Percentiles rank a stretch among this genome's conserved stretches.
phyloP scores from a whole-genome alignment of 2,113 vertebrate species.

The Brachyhypopomus gauderio region DNA sequence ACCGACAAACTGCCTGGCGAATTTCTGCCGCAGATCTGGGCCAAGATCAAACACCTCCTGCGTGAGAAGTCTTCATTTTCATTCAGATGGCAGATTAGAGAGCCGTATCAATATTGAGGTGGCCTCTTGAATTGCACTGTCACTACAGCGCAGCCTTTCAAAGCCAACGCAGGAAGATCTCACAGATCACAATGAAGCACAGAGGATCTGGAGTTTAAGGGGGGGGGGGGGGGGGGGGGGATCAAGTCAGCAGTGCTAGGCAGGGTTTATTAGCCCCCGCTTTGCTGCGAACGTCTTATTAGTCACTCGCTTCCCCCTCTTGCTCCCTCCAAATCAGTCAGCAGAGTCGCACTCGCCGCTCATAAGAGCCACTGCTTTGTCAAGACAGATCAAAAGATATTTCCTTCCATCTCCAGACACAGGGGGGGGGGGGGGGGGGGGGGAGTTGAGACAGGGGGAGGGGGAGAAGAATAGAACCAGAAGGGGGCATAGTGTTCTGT shows the following conservation, averaged over 20 bases:
- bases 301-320: slow-evolving; percentile 67
- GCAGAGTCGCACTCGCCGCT: slow-evolving; percentile 70
- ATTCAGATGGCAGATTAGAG: slow-evolving; percentile 57
- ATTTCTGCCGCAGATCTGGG: slow-evolving; percentile 43
- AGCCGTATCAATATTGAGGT: slow-evolving; percentile 51
- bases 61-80: slow-evolving; percentile 52
- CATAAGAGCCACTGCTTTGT: slow-evolving; percentile 66
- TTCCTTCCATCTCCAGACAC: slow-evolving; percentile 76
- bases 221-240: slow-evolving; percentile 22
- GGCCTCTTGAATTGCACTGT: slow-evolving; percentile 46
- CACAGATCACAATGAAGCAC: slow-evolving; percentile 35
- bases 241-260: slow-evolving; percentile 65
- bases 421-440: slow-evolving; percentile 52
- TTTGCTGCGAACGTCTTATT: slow-evolving; percentile 78
- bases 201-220: slow-evolving; percentile 41
- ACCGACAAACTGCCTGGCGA: slow-evolving; percentile 30
- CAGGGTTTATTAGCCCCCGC: slow-evolving; percentile 63
- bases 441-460: slow-evolving; percentile 59
- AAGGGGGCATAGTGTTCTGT: slow-evolving; percentile 82
- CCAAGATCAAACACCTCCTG: slow-evolving; percentile 50
- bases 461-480: slow-evolving; percentile 78
- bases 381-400: slow-evolving; percentile 78
- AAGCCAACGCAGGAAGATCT: slow-evolving; percentile 31
- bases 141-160: slow-evolving; percentile 41
- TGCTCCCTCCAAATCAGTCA: slow-evolving; percentile 62